phyloP scores from a whole-genome alignment of 2,113 vertebrate species.

The Pseudorectes ferrugineus region DNA sequence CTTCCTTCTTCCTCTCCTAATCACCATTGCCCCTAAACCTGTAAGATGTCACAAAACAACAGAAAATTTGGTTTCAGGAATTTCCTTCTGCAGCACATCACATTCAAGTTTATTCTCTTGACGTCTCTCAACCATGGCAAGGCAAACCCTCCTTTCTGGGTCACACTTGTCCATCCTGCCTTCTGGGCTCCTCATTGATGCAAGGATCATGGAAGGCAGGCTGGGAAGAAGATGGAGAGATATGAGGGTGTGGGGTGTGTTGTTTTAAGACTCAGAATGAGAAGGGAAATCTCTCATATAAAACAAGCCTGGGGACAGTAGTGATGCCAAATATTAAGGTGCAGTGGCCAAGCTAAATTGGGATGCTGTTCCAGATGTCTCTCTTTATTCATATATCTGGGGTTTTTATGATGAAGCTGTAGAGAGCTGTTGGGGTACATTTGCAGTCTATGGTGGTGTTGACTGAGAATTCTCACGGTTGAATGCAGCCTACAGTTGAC shows the following conservation, averaged over 20 bases:
- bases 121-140: background rate
- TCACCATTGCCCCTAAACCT: background rate
- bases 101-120: background rate
- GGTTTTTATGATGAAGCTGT: background rate
- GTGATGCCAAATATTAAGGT: background rate
- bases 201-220: background rate
- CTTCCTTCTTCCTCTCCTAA: background rate
- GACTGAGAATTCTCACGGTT: background rate
- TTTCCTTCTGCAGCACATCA: background rate
- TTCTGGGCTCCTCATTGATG: background rate
- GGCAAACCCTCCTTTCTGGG: background rate
- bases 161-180: background rate
- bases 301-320: background rate
- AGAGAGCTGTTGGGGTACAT: accelerated
- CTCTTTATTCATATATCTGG: background rate
- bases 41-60: background rate
- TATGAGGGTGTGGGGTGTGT: accelerated
- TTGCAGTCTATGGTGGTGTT: background rate
- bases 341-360: background rate
- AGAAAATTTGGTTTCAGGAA: background rate
- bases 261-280: background rate
- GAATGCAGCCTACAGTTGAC: background rate
- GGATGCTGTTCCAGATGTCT: background rate
- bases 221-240: background rate
- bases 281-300: background rate